Percentiles rank a stretch among this genome's conserved stretches.
Evolutionary conservation across 1,140 invertebrate genomes (phyloP).

Genomic region (Nephila pilipes): DNA sequence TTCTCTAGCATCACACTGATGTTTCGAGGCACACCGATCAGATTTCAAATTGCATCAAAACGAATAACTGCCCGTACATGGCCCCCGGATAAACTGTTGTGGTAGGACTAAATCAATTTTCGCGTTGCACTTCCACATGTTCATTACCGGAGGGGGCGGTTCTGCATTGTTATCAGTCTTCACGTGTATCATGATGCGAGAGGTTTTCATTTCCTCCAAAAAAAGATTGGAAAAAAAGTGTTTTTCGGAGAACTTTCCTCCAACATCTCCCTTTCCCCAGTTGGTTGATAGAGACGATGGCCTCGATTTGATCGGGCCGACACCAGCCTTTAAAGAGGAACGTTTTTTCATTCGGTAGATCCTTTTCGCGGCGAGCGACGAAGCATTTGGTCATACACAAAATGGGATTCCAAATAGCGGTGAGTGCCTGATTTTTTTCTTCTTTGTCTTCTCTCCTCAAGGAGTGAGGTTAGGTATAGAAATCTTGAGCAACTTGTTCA

Average conservation of each 20-base stretch:
- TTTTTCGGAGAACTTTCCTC: background rate
- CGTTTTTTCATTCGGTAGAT: slow-evolving; percentile 12
- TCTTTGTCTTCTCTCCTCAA: background rate
- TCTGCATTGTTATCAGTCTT: background rate
- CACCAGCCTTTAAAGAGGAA: slow-evolving; percentile 10
- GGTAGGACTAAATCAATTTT: no score
- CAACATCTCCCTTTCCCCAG: background rate
- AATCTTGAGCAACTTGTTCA: no score
- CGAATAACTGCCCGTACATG: no score
- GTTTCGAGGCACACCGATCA: no score
- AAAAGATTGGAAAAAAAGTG: background rate
- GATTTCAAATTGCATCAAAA: no score
- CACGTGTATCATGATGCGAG: background rate
- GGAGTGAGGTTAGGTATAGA: no score
- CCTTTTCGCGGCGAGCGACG: background rate
- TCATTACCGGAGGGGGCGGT: background rate
- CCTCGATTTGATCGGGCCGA: background rate
- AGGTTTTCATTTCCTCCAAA: background rate
- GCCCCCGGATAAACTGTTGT: no score
- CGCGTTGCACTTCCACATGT: no score
- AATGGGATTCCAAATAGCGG: slow-evolving; percentile 26
- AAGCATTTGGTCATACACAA: background rate
- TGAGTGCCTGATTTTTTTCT: background rate
- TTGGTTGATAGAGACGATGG: background rate
- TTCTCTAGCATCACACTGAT: no score